Evolutionary conservation across 1,140 invertebrate genomes (phyloP).

Genomic region (Hyphantria cunea): DNA sequence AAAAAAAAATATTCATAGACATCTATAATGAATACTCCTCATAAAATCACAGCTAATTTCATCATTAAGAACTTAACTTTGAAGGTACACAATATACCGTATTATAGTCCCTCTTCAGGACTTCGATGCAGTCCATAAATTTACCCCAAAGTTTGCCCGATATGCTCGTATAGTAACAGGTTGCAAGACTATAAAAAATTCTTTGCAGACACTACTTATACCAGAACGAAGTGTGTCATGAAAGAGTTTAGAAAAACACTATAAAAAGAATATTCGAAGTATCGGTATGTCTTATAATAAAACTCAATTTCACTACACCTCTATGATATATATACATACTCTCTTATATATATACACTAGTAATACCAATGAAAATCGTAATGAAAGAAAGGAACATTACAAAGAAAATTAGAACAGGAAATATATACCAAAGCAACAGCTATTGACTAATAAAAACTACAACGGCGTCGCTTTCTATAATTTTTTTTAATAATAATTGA

Average conservation of each 20-base stretch:
- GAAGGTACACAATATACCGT: constrained; percentile 6
- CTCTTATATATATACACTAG: no score
- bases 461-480: constrained; percentile 20
- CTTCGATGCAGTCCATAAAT: constrained; percentile 46
- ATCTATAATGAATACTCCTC: no score
- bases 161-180: constrained; percentile 46
- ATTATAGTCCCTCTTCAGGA: constrained; percentile 20
- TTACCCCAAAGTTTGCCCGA: constrained; percentile 37
- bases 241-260: constrained; percentile 21
- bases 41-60: no score
- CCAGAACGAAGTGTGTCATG: constrained; percentile 31
- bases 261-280: constrained; percentile 10
- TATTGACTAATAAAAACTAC: constrained; percentile 23
- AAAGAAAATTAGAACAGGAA: constrained; percentile 22
- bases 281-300: background rate
- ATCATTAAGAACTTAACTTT: no score
- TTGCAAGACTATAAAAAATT: constrained; percentile 54
- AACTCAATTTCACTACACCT: background rate
- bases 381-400: constrained; percentile 1
- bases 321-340: no score
- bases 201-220: constrained; percentile 47
- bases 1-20: no score
- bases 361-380: background rate
- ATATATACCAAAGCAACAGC: constrained; percentile 10
- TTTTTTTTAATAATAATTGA: constrained; percentile 41